Percentiles rank a stretch among this genome's conserved stretches.
phyloP scores from a whole-genome alignment of 2,113 vertebrate genomes.

The Poecile atricapillus region DNA sequence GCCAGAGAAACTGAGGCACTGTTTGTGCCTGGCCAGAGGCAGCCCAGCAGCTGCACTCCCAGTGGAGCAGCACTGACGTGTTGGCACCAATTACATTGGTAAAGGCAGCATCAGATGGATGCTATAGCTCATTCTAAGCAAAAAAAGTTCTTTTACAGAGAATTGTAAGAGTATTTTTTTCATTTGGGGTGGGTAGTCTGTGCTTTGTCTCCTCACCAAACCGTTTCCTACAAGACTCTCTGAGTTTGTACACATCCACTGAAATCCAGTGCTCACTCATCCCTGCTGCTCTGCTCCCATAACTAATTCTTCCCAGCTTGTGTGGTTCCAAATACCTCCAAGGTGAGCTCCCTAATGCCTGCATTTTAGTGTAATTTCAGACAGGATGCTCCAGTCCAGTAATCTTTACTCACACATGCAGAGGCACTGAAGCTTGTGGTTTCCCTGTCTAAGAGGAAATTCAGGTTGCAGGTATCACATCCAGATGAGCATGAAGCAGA shows the following conservation, averaged over 20 bases:
- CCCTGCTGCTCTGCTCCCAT: neutral
- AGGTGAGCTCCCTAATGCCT: neutral
- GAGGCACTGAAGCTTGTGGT: neutral
- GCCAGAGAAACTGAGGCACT: neutral
- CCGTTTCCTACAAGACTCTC: neutral
- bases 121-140: neutral
- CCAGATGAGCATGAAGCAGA: neutral
- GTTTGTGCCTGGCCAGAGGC: rapidly evolving
- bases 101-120: neutral
- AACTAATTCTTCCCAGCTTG: neutral
- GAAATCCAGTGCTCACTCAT: neutral
- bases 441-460: neutral
- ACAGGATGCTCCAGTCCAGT: neutral
- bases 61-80: rapidly evolving
- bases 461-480: neutral
- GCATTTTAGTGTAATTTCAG: neutral
- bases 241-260: rapidly evolving
- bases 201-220: neutral
- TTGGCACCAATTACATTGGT: neutral
- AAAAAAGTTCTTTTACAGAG: neutral
- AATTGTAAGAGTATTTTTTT: neutral
- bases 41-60: neutral
- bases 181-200: neutral
- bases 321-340: neutral
- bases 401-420: neutral